These are phyloP conservation scores for Myotis findleyi DNA, from an alignment of 2,797 vertebrate species.

Conservation along the genomic window DNA sequence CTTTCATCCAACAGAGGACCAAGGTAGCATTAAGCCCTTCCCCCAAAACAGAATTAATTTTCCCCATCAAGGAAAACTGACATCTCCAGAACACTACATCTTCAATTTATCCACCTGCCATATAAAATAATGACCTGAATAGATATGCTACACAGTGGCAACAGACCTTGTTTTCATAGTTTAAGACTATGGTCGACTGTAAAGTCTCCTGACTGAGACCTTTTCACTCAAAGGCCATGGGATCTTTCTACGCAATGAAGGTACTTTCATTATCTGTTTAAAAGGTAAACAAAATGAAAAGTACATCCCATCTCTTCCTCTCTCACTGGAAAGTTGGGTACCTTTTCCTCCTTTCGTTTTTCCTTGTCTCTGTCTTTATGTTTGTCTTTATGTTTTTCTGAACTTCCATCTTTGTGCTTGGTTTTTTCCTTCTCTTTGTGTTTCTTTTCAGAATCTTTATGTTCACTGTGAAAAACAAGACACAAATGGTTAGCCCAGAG, in stretches of 20 bases:
- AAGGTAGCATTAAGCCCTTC: not conserved
- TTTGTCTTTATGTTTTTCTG: conserved; percentile 94
- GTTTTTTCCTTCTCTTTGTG: conserved; percentile 95
- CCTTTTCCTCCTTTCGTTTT: conserved; percentile 95
- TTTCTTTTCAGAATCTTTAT: conserved; percentile 98
- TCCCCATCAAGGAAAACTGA: conserved; percentile 1
- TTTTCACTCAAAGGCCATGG: not conserved
- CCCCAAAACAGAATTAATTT: conserved; percentile 21
- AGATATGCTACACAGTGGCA: not conserved
- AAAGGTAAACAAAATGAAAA: conserved; percentile 50
- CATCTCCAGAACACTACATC: not conserved
- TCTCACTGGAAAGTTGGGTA: conserved; percentile 73
- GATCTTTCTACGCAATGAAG: not conserved
- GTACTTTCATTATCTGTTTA: conserved; percentile 11
- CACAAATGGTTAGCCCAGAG: conserved; percentile 58
- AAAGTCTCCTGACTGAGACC: not conserved
- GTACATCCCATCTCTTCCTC: not conserved
- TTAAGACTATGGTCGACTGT: not conserved
- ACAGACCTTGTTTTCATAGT: conserved; percentile 21
- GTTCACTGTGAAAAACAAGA: conserved; percentile 90
- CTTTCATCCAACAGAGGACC: not conserved
- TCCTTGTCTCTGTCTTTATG: conserved; percentile 92
- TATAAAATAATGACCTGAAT: not conserved
- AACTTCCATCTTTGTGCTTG: conserved; percentile 93
- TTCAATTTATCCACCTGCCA: not conserved